Evolutionary conservation across 2,888 invertebrate species (phyloP).

Genomic region (Gasteruption jaculator): DNA sequence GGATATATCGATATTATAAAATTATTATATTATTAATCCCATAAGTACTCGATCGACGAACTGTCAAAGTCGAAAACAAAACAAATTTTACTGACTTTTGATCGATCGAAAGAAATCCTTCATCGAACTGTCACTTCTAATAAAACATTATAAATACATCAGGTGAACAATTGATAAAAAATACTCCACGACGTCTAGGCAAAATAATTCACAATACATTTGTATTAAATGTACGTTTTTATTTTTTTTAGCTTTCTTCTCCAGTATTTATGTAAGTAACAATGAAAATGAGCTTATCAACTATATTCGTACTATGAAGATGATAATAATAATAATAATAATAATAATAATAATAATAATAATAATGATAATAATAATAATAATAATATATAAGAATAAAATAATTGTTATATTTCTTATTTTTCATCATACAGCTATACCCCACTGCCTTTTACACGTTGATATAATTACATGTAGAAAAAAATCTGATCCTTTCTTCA

Average conservation of each 20-base stretch:
- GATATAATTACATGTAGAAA: slow-evolving; percentile 40
- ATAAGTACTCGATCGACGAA: too few species aligned
- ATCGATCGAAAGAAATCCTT: too few species aligned
- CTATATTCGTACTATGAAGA: slow-evolving; percentile 44
- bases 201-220: slow-evolving; percentile 17
- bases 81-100: too few species aligned
- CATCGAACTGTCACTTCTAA: too few species aligned
- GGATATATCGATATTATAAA: too few species aligned
- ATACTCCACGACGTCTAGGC: neutral
- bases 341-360: slow-evolving; percentile 29
- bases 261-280: slow-evolving; percentile 52
- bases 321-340: slow-evolving; percentile 43
- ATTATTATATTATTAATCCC: too few species aligned
- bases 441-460: slow-evolving; percentile 49
- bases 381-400: slow-evolving; percentile 36
- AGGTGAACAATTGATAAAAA: too few species aligned
- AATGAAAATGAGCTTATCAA: slow-evolving; percentile 49
- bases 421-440: slow-evolving; percentile 41
- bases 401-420: slow-evolving; percentile 39
- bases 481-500: slow-evolving; percentile 20
- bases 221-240: slow-evolving; percentile 51
- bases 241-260: slow-evolving; percentile 46
- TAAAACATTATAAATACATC: too few species aligned
- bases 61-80: too few species aligned
- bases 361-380: slow-evolving; percentile 34